These are phyloP conservation scores for Poeciliopsis presidionis DNA, from an alignment of 2,797 vertebrate genomes.

Conservation along the genomic window DNA sequence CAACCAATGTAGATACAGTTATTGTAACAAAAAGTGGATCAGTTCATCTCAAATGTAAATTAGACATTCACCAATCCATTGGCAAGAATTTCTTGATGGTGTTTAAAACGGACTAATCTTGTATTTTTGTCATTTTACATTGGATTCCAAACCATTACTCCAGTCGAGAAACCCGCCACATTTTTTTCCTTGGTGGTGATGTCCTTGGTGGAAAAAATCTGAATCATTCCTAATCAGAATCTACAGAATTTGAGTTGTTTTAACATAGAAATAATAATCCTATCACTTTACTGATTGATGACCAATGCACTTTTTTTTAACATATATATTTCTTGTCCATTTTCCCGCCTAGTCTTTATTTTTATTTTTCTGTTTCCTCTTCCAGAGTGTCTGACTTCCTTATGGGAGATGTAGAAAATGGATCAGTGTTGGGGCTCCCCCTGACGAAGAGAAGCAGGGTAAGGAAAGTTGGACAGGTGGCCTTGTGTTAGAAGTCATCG, in stretches of 20 bases:
- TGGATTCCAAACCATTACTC: neutral
- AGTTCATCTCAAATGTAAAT: no score
- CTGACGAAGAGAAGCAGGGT: slow-evolving; percentile 92
- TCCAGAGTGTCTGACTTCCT: slow-evolving; percentile 97
- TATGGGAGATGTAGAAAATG: slow-evolving; percentile 99
- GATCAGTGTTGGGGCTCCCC: slow-evolving; percentile 90
- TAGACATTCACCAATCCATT: neutral
- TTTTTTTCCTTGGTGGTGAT: neutral
- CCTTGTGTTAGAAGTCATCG: no score
- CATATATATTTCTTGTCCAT: neutral
- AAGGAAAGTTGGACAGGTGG: slow-evolving; percentile 45
- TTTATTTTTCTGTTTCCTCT: slow-evolving; percentile 36
- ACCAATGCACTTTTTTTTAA: neutral
- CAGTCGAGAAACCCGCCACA: neutral
- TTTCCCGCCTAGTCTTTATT: neutral
- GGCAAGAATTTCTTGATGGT: neutral
- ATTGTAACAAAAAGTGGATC: neutral
- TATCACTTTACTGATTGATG: neutral
- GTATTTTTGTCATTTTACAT: neutral
- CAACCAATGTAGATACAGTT: neutral
- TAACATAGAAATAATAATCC: neutral
- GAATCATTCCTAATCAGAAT: neutral
- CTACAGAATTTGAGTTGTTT: neutral
- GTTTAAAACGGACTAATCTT: no score
- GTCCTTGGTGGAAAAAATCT: neutral